phyloP scores from a whole-genome alignment of 2,888 invertebrate genomes.

The Gymnosoma rotundatum region DNA sequence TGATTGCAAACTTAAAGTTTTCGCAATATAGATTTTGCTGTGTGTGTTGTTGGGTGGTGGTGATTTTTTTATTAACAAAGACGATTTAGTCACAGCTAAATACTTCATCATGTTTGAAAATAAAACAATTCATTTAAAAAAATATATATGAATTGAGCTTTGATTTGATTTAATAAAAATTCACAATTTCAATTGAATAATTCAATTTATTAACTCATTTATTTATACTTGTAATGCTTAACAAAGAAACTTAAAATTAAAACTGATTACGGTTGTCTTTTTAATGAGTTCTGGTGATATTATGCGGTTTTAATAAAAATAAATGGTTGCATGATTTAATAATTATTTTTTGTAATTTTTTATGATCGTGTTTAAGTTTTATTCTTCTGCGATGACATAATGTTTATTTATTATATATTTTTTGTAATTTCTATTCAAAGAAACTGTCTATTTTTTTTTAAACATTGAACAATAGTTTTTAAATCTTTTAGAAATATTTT shows the following conservation, averaged over 20 bases:
- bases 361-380: too few relatives aligned
- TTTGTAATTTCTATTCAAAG: slow-evolving; percentile 15
- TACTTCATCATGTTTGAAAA: slow-evolving; percentile 54
- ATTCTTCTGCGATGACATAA: background rate
- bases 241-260: slow-evolving; percentile 52
- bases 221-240: slow-evolving; percentile 10
- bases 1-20: slow-evolving; percentile 46
- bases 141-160: slow-evolving; percentile 38
- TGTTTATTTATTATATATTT: slow-evolving; percentile 8
- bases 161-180: slow-evolving; percentile 56
- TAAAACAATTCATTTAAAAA: slow-evolving; percentile 49
- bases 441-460: background rate
- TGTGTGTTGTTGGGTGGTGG: slow-evolving; percentile 7
- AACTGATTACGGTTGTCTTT: slow-evolving; percentile 21
- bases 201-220: slow-evolving; percentile 35
- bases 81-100: slow-evolving; percentile 20
- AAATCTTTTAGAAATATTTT: too few relatives aligned
- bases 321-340: slow-evolving; percentile 38
- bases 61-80: slow-evolving; percentile 10
- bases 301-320: slow-evolving; percentile 32
- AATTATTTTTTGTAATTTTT: background rate
- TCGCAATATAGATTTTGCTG: background rate
- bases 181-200: slow-evolving; percentile 46
- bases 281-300: slow-evolving; percentile 38
- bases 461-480: background rate